A percentile compares a stretch with the other conserved stretches of the same genome.
These are phyloP conservation scores for Callinectes sapidus DNA, from an alignment of 2,888 invertebrate species.

Conservation along the genomic window DNA sequence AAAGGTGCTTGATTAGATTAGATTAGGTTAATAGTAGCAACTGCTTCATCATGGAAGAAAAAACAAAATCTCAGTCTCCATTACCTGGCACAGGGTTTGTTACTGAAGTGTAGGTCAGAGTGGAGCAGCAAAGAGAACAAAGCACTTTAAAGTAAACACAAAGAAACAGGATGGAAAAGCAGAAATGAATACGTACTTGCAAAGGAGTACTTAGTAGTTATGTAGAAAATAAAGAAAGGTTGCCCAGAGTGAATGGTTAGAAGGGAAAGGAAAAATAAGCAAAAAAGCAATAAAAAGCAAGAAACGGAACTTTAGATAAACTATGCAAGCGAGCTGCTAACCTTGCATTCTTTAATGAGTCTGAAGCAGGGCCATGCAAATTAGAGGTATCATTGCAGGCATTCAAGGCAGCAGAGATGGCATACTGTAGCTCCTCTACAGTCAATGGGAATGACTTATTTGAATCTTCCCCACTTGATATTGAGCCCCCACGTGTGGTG, in stretches of 20 bases:
- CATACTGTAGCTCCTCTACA: constrained; percentile 6
- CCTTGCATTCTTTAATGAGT: background rate
- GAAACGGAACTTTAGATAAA: background rate
- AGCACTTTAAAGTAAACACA: too few species aligned
- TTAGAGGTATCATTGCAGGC: constrained; percentile 5
- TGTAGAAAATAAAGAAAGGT: background rate
- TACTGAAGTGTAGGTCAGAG: background rate
- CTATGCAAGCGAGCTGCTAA: background rate
- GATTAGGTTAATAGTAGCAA: background rate
- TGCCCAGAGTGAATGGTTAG: background rate
- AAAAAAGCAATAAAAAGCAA: background rate
- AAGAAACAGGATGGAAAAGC: background rate
- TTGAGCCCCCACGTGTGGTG: background rate
- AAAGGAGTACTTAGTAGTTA: background rate
- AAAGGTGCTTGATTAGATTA: too few species aligned
- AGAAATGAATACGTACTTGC: background rate
- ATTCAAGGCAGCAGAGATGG: background rate
- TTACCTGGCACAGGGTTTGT: background rate
- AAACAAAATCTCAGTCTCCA: background rate
- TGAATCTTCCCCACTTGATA: constrained; percentile 23
- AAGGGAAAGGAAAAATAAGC: background rate
- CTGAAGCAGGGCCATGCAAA: background rate
- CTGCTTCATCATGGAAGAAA: background rate
- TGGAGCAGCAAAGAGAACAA: background rate
- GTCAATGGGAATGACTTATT: background rate